Percentiles rank a stretch among this genome's conserved stretches.
phyloP scores from a whole-genome alignment of 2,888 invertebrate genomes.

The Diarsia dahlii region DNA sequence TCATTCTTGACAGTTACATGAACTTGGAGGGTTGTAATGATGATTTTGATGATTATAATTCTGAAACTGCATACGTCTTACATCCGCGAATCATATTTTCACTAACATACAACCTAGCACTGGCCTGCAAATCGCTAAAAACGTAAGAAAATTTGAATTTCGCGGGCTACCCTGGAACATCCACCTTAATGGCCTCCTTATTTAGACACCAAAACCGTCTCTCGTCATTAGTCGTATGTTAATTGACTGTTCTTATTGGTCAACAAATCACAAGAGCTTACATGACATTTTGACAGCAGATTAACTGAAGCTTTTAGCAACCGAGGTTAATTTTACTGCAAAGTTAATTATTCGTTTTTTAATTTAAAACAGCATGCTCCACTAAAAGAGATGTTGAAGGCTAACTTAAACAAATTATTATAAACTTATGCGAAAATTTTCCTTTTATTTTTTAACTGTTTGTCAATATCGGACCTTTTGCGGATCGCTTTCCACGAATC shows the following conservation, averaged over 20 bases:
- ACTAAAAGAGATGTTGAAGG: not conserved
- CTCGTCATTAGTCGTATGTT: not conserved
- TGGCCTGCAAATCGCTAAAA: too few species aligned
- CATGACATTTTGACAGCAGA: slow-evolving; percentile 3
- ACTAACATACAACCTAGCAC: too few species aligned
- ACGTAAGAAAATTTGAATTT: too few species aligned
- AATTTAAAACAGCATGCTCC: not conserved
- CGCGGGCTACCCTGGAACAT: too few species aligned
- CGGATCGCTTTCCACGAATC: not conserved
- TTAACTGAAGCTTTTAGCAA: not conserved
- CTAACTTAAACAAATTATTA: not conserved
- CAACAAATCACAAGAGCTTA: slow-evolving; percentile 9
- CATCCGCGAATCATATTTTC: too few species aligned
- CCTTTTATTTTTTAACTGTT: slow-evolving; percentile 20
- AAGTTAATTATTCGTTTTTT: not conserved
- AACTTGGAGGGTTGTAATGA: too few species aligned
- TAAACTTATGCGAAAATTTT: not conserved
- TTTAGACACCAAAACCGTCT: not conserved
- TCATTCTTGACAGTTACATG: too few species aligned
- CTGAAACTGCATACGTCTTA: too few species aligned
- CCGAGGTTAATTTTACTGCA: slow-evolving; percentile 3
- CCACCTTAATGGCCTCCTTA: too few species aligned
- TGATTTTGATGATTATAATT: too few species aligned
- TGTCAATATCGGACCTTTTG: slow-evolving; percentile 34
- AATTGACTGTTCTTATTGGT: not conserved